phyloP scores from a whole-genome alignment of 2,888 invertebrate genomes.

The Arctia plantaginis region DNA sequence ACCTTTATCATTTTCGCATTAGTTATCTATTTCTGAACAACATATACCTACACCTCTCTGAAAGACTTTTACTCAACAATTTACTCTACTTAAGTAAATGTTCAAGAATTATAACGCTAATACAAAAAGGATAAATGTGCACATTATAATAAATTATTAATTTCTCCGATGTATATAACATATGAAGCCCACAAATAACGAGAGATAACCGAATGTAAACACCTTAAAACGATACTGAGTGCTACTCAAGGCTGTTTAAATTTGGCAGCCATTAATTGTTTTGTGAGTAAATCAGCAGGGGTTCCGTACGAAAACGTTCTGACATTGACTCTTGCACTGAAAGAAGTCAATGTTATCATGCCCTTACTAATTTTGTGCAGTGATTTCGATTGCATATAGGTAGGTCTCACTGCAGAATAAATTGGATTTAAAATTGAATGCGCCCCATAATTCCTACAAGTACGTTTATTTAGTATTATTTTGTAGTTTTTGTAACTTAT shows the following conservation, averaged over 20 bases:
- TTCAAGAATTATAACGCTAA: constrained; percentile 25
- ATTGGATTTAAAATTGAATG: constrained; percentile 1
- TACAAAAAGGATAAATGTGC: constrained; percentile 38
- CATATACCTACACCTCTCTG: neutral
- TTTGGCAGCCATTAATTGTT: constrained; percentile 63
- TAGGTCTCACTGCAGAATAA: neutral
- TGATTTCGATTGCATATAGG: constrained; percentile 8
- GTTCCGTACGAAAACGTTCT: constrained; percentile 61
- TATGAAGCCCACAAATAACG: constrained; percentile 51
- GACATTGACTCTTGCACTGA: constrained; percentile 60
- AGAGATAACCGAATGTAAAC: constrained; percentile 56
- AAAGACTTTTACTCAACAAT: neutral
- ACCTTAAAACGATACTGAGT: constrained; percentile 61
- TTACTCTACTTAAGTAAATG: neutral
- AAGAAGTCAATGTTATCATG: constrained; percentile 31
- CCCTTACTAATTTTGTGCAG: constrained; percentile 40
- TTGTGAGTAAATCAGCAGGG: constrained; percentile 27
- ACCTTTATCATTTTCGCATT: neutral
- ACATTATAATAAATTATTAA: constrained; percentile 49
- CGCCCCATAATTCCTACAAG: too few species aligned
- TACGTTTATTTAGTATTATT: too few species aligned
- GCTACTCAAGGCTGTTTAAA: constrained; percentile 76
- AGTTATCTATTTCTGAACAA: neutral
- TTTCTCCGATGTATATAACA: constrained; percentile 36
- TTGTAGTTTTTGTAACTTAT: too few species aligned